Percentiles rank a stretch among this genome's conserved stretches.
These are phyloP conservation scores for Enhydra lutris DNA, from an alignment of 2,113 vertebrate species.

Conservation along the genomic window DNA sequence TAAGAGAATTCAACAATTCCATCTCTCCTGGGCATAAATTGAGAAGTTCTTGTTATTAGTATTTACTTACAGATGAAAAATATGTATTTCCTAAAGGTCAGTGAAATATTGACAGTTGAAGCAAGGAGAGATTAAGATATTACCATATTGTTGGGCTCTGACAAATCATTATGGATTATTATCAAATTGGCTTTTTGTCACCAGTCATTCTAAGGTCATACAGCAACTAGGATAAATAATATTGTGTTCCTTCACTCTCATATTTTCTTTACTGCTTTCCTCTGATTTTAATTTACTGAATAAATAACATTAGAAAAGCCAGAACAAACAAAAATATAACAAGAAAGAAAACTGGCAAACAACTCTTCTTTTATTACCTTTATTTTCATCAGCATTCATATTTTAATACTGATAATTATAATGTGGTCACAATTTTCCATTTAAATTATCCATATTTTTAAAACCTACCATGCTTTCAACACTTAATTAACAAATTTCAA, in stretches of 20 bases:
- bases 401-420: neutral
- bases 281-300: neutral
- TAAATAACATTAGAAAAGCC: neutral
- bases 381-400: neutral
- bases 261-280: neutral
- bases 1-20: neutral
- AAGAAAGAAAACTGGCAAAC: neutral
- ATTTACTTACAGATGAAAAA: neutral
- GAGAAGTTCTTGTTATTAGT: slow-evolving; percentile 7
- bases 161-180: slow-evolving; percentile 34
- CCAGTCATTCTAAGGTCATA: neutral
- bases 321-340: neutral
- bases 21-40: neutral
- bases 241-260: neutral
- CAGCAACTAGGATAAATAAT: neutral
- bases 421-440: neutral
- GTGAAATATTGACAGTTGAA: slow-evolving; percentile 34
- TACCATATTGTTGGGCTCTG: neutral
- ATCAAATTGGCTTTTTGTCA: slow-evolving; percentile 42
- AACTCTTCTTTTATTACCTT: neutral
- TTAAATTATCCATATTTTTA: neutral
- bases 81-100: neutral
- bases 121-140: neutral
- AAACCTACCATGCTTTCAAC: neutral
- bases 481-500: neutral